phyloP scores from a whole-genome alignment of 2,113 vertebrate species.

The Conger conger region DNA sequence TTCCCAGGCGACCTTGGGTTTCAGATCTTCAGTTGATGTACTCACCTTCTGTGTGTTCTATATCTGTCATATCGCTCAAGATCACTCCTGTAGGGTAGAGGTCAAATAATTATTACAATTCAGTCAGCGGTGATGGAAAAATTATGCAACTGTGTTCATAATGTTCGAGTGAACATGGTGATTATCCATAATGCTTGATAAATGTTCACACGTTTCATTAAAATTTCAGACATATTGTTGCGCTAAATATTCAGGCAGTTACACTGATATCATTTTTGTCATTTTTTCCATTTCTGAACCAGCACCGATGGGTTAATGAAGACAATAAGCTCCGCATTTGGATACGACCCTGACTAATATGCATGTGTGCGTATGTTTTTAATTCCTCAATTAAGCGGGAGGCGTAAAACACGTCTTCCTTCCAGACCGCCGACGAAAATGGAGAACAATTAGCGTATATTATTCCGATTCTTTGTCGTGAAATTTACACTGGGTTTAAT shows the following conservation, averaged over 20 bases:
- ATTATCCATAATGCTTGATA: constrained; percentile 65
- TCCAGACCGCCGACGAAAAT: constrained; percentile 41
- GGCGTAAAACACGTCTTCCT: constrained; percentile 31
- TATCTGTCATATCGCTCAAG: constrained; percentile 65
- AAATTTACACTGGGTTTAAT: constrained; percentile 91
- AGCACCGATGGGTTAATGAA: neutral
- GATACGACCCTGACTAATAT: neutral
- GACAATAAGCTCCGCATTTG: neutral
- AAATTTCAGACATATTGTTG: constrained; percentile 61
- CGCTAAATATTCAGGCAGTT: constrained; percentile 65
- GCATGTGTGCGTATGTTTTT: constrained; percentile 42
- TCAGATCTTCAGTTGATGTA: constrained; percentile 19
- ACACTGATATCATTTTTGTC: constrained; percentile 37
- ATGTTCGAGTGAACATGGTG: constrained; percentile 59
- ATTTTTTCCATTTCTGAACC: neutral
- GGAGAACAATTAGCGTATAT: constrained; percentile 79
- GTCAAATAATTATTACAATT: constrained; percentile 71
- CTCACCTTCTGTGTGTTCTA: constrained; percentile 37
- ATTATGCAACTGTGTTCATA: constrained; percentile 68
- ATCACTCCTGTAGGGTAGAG: constrained; percentile 68
- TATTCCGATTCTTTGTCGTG: constrained; percentile 78
- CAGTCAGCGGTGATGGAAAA: constrained; percentile 62
- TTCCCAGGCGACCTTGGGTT: constrained; percentile 49
- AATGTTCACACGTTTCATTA: constrained; percentile 67
- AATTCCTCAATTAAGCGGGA: constrained; percentile 21